Evolutionary conservation across 2,113 vertebrate species (phyloP).

Genomic region (Hippopotamus amphibius): DNA sequence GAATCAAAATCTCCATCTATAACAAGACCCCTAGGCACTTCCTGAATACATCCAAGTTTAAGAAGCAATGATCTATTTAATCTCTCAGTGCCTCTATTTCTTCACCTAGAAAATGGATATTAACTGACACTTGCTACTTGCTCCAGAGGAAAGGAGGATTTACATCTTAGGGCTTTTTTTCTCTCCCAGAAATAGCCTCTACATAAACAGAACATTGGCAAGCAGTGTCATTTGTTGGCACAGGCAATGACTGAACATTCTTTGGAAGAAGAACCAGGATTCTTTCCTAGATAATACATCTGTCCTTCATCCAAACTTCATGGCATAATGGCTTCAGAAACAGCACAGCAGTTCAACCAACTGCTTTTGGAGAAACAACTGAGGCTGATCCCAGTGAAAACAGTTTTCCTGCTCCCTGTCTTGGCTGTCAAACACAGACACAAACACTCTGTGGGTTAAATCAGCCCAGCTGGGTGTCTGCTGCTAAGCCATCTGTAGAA

Average conservation of each 20-base stretch:
- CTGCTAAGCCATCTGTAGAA: constrained; percentile 60
- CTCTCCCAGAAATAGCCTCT: not conserved
- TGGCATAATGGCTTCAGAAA: constrained; percentile 46
- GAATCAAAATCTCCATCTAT: not conserved
- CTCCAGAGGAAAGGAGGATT: constrained; percentile 21
- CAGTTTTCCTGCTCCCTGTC: constrained; percentile 66
- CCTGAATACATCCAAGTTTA: not conserved
- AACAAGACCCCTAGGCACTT: not conserved
- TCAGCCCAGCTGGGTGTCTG: constrained; percentile 60
- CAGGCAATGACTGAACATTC: not conserved
- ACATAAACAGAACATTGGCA: not conserved
- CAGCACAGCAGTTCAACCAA: constrained; percentile 41
- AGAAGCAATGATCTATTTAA: not conserved
- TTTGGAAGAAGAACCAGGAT: constrained; percentile 45
- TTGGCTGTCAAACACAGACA: constrained; percentile 71
- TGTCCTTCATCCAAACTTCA: constrained; percentile 68
- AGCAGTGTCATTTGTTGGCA: constrained; percentile 40
- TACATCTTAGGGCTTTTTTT: not conserved
- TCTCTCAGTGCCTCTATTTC: not conserved
- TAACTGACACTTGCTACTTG: not conserved
- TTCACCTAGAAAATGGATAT: constrained; percentile 32
- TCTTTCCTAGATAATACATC: constrained; percentile 68
- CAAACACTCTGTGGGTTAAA: constrained; percentile 60
- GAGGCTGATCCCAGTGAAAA: constrained; percentile 69
- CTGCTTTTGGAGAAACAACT: constrained; percentile 59